A percentile compares a stretch with the other conserved stretches of the same genome.
phyloP scores from a whole-genome alignment of 1,140 invertebrate species.

The Tribolium castaneum region DNA sequence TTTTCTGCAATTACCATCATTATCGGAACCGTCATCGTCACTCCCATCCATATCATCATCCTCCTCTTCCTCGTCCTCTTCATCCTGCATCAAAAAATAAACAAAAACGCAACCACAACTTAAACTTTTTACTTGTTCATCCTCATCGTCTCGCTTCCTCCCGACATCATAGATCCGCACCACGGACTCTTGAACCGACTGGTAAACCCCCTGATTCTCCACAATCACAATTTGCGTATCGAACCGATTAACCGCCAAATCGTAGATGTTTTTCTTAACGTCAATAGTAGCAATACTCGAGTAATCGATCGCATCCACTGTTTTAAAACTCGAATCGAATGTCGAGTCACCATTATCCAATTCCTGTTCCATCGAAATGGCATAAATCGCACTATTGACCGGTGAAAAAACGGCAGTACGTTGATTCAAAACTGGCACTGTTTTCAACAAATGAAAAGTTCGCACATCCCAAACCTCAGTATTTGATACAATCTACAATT shows the following conservation, averaged over 20 bases:
- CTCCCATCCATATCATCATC: conserved; percentile 68
- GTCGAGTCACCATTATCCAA: conserved; percentile 65
- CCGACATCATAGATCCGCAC: conserved; percentile 87
- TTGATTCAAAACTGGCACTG: conserved; percentile 92
- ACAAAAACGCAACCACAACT: conserved; percentile 15
- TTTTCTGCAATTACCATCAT: conserved; percentile 60
- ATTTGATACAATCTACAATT: conserved; percentile 77
- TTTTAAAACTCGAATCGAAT: conserved; percentile 92
- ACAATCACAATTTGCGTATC: conserved; percentile 86
- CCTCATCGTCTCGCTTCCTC: conserved; percentile 76
- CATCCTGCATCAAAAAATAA: conserved; percentile 54
- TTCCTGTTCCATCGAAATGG: conserved; percentile 66
- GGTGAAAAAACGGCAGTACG: conserved; percentile 82
- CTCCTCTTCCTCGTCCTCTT: conserved; percentile 78
- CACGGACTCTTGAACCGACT: conserved; percentile 83
- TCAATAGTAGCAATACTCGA: conserved; percentile 77
- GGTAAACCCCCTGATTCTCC: conserved; percentile 82
- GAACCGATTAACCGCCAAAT: conserved; percentile 78
- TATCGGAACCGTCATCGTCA: conserved; percentile 69
- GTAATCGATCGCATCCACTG: conserved; percentile 94
- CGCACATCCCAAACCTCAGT: conserved; percentile 96
- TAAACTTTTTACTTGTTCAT: conserved; percentile 71
- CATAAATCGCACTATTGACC: conserved; percentile 74
- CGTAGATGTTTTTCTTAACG: conserved; percentile 74
- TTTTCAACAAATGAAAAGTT: conserved; percentile 93